phyloP scores from a whole-genome alignment of 2,113 vertebrate genomes.

The Neogobius melanostomus region DNA sequence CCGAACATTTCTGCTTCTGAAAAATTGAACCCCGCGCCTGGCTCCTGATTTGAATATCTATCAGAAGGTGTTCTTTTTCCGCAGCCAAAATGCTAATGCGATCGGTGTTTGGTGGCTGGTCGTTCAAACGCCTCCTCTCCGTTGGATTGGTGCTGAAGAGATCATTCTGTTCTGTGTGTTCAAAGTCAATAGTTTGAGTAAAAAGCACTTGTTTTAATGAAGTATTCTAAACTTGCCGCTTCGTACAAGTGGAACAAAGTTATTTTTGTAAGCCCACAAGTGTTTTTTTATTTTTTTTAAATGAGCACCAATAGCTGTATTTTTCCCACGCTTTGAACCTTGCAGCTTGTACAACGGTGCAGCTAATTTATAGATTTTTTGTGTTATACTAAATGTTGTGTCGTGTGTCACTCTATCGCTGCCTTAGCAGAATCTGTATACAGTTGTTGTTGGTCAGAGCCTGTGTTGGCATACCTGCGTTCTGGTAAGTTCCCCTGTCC shows the following conservation, averaged over 20 bases:
- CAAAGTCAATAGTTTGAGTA: slow-evolving; percentile 2
- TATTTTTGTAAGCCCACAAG: not conserved
- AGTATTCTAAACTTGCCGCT: not conserved
- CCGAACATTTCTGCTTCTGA: not conserved
- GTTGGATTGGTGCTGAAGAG: slow-evolving; percentile 10
- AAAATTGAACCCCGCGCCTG: not conserved
- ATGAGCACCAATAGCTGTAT: too few species aligned
- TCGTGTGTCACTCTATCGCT: too few species aligned
- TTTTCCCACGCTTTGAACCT: too few species aligned
- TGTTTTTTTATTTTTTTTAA: not conserved
- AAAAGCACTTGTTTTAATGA: not conserved
- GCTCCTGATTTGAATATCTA: not conserved
- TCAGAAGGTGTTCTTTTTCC: slow-evolving; percentile 7
- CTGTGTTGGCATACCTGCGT: too few species aligned
- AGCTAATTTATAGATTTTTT: too few species aligned
- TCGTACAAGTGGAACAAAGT: not conserved
- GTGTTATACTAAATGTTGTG: too few species aligned
- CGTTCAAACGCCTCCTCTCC: not conserved
- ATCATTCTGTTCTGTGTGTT: not conserved
- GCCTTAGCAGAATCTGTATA: too few species aligned
- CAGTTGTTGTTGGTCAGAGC: too few species aligned
- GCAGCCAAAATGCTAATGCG: slow-evolving; percentile 28
- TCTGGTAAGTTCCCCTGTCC: too few species aligned
- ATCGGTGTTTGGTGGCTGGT: slow-evolving; percentile 2
- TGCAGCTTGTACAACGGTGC: too few species aligned